Evolutionary conservation across 2,888 invertebrate genomes (phyloP), one percentile per base, ranked within the genome.

Genomic region (Pseudeuparius sepicola): DNA sequence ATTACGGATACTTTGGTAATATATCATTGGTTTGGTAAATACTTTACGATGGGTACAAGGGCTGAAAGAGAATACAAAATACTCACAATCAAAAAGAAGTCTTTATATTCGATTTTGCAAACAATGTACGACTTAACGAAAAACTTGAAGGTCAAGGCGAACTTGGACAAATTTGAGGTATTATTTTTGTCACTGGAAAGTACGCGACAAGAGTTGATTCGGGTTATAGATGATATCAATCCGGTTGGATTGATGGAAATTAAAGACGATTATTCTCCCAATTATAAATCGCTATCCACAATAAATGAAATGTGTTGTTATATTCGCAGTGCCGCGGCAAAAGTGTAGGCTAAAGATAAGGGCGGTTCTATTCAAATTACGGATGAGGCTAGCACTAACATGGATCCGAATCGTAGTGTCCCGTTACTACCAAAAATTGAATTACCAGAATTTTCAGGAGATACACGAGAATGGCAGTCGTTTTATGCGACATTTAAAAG

Each of bases 381-480:
- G 20, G 7, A 6, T 20, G 20, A n/a, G n/a, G 20, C 7, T 20
- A n/a, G 20, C n/a, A 20, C 7, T 20, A 20, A n/a, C n/a, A 7
- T n/a, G 20, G 20, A n/a, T n/a, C n/a, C n/a, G 20, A n/a, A 20
- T 6, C 7, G 7, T 20, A 20, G n/a, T n/a, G 7, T 6, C 20
- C 7, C 7, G n/a, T 20, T n/a, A n/a, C n/a, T 20, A n/a, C 20
- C 20, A 20, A 20, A 20, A 20, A 20, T 20, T 20, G 20, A 20
- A n/a, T 20, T 20, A 20, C 20, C 20, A n/a, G n/a, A 20, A 20
- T 20, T 20, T n/a, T 20, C 20, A 7, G 20, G 20, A 20, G n/a
- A 20, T 20, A n/a, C n/a, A 20, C 20, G 20, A 6, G 7, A 20
- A 20, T 20, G 20, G 20, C 7, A 20, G n/a, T 7, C 20, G n/a